Evolutionary conservation across 2,113 vertebrate genomes (phyloP).

Genomic region (Oncorhynchus masou): DNA sequence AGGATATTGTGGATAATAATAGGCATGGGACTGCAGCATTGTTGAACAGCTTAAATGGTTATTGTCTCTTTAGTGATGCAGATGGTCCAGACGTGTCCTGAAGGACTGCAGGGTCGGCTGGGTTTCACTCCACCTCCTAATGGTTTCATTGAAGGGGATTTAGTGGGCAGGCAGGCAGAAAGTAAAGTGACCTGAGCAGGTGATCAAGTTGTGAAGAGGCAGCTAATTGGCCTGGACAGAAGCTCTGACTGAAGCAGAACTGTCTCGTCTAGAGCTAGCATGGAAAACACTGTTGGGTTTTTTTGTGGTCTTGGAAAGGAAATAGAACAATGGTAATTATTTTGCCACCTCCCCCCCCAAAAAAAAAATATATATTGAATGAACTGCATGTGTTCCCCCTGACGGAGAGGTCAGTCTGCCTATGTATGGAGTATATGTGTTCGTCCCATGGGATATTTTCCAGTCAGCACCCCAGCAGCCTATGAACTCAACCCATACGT

Average conservation of each 20-base stretch:
- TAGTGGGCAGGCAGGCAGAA: conserved; percentile 20
- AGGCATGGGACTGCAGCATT: conserved; percentile 22
- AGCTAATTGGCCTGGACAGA: conserved; percentile 24
- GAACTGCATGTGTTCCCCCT: background rate
- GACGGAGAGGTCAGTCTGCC: background rate
- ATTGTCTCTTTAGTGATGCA: conserved; percentile 55
- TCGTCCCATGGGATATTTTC: conserved; percentile 1
- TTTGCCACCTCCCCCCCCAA: too few species aligned
- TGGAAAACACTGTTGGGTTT: background rate
- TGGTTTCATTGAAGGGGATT: conserved; percentile 54
- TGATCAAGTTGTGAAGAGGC: conserved; percentile 45
- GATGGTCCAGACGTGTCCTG: conserved; percentile 48
- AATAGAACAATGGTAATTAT: background rate
- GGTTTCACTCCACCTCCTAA: conserved; percentile 49
- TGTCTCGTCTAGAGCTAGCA: background rate
- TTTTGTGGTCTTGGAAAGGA: background rate
- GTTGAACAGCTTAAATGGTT: conserved; percentile 24
- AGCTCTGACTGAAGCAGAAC: background rate
- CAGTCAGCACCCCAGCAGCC: background rate
- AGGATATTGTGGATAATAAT: conserved; percentile 35
- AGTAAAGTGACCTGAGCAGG: conserved; percentile 42
- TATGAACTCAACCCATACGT: background rate
- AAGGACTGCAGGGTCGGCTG: conserved; percentile 51
- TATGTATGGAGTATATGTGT: background rate
- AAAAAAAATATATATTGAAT: too few species aligned